Evolutionary conservation across 2,888 invertebrate genomes (phyloP).

Genomic region (Papilio elwesi): DNA sequence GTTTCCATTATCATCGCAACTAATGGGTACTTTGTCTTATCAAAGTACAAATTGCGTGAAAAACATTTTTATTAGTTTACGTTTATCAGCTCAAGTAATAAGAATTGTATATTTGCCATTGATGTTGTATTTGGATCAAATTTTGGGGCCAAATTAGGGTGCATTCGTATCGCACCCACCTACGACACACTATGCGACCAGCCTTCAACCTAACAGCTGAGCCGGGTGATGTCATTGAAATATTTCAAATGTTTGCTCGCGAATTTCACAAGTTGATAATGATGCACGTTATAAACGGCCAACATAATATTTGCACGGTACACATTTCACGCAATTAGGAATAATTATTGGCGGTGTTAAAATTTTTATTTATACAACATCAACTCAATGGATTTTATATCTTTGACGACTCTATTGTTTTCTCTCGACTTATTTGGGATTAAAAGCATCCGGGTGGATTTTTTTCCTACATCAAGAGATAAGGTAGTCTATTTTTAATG

Average conservation of each 20-base stretch:
- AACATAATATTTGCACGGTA: conserved; percentile 37
- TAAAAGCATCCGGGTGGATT: conserved; percentile 8
- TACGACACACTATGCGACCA: conserved; percentile 66
- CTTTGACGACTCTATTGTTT: background rate
- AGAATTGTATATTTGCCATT: background rate
- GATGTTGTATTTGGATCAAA: conserved; percentile 8
- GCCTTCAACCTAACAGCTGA: conserved; percentile 79
- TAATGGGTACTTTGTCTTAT: conserved; percentile 33
- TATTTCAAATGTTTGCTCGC: conserved; percentile 64
- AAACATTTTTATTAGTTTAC: conserved; percentile 4
- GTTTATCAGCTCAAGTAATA: conserved; percentile 10
- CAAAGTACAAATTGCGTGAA: conserved; percentile 31
- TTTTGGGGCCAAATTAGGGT: conserved; percentile 60
- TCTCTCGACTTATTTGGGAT: background rate
- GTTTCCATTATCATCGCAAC: conserved; percentile 14
- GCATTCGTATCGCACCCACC: conserved; percentile 48
- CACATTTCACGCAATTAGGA: conserved; percentile 42
- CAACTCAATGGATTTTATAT: background rate
- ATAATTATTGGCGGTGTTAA: conserved; percentile 37
- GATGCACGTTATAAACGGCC: conserved; percentile 42
- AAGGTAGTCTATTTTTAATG: background rate
- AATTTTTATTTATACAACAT: conserved; percentile 23
- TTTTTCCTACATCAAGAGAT: background rate
- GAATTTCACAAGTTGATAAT: conserved; percentile 44
- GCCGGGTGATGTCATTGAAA: conserved; percentile 70